Conservation (phyloP, 2,113 vertebrate species). For the Menidia beryllina region DNA sequence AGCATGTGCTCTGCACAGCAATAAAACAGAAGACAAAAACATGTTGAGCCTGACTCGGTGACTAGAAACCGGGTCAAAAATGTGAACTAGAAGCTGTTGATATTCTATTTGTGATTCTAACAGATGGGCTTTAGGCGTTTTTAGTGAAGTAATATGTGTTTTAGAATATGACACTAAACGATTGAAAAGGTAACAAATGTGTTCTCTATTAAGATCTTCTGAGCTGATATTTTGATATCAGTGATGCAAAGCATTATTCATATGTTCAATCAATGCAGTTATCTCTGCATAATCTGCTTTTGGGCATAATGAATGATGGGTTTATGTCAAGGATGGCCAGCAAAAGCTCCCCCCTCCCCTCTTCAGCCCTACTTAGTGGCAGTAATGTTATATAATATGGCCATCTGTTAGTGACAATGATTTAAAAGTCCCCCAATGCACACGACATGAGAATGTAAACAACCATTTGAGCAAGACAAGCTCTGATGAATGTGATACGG, state of each 20-base stretch:
- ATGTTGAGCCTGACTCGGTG: background rate
- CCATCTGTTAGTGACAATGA: conserved; percentile 74
- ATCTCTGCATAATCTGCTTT: conserved; percentile 18
- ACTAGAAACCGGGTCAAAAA: background rate
- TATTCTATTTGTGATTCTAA: background rate
- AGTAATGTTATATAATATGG: conserved; percentile 73
- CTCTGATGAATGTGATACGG: background rate
- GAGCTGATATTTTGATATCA: background rate
- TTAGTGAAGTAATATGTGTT: background rate
- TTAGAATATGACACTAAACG: background rate
- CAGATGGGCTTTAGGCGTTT: background rate
- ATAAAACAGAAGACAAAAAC: background rate
- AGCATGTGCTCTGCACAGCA: background rate
- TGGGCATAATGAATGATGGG: conserved; percentile 18
- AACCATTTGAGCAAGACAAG: conserved; percentile 18
- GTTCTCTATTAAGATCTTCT: background rate
- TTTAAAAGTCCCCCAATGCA: conserved; percentile 58
- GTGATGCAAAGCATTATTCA: background rate
- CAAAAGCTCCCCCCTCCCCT: conserved; percentile 43
- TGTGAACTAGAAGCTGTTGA: background rate
- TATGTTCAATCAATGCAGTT: background rate
- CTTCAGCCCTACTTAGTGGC: conserved; percentile 65
- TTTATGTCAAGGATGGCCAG: conserved; percentile 29
- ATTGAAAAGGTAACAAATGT: background rate
- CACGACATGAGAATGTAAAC: conserved; percentile 10